Percentiles rank a stretch among this genome's conserved stretches.
These are phyloP conservation scores for Neoscelio sp. DNA, from an alignment of 2,888 invertebrate species.

Conservation along the genomic window DNA sequence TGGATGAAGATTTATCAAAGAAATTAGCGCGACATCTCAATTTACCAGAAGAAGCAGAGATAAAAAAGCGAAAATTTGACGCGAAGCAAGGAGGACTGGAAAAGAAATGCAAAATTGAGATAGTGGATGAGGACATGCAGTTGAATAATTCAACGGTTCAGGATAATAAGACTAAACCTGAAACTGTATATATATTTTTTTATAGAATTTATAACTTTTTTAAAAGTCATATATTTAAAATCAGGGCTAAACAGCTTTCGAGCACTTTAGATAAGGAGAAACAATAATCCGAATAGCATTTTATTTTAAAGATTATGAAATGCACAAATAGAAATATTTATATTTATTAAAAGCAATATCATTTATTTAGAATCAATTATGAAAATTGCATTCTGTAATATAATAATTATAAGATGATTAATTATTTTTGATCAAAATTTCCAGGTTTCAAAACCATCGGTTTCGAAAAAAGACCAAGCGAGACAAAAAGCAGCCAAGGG, in stretches of 20 bases:
- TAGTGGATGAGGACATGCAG: background rate
- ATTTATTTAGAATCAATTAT: too few relatives aligned
- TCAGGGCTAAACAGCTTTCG: too few relatives aligned
- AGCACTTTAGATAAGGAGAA: too few relatives aligned
- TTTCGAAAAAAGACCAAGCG: constrained; percentile 90
- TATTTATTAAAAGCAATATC: too few relatives aligned
- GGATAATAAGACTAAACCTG: constrained; percentile 5
- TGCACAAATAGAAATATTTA: too few relatives aligned
- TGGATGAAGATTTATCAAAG: constrained; percentile 87
- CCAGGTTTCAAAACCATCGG: constrained; percentile 83
- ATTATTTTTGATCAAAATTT: constrained; percentile 46
- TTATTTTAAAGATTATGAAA: too few relatives aligned
- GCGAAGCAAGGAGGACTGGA: constrained; percentile 78
- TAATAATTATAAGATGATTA: too few relatives aligned
- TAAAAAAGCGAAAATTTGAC: constrained; percentile 79
- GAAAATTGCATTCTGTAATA: too few relatives aligned
- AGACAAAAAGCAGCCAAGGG: constrained; percentile 91
- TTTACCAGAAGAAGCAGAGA: constrained; percentile 85
- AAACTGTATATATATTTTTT: constrained; percentile 24
- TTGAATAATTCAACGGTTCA: background rate
- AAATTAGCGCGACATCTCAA: constrained; percentile 87
- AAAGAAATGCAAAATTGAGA: constrained; percentile 78
- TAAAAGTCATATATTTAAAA: too few relatives aligned
- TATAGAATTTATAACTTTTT: too few relatives aligned
- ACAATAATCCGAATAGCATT: too few relatives aligned